Percentiles rank a stretch among this genome's conserved stretches.
These are phyloP conservation scores for Scolopax mira DNA, from an alignment of 2,113 vertebrate species.

Conservation along the genomic window DNA sequence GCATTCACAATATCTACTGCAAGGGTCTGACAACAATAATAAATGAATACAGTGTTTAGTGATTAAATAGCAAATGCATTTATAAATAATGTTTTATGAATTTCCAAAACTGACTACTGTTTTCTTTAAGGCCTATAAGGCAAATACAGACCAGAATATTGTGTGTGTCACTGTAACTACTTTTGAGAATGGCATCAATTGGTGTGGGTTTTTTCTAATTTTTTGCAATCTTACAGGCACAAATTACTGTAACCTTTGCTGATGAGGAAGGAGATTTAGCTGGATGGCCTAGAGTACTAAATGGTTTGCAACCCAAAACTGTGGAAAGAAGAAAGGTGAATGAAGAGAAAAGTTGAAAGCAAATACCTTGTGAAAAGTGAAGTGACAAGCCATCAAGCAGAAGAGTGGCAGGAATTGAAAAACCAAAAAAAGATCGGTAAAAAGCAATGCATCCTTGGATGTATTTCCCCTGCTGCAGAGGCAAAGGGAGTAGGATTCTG, in stretches of 20 bases:
- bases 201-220: background rate
- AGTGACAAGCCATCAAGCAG: conserved; percentile 24
- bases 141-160: background rate
- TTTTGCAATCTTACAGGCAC: background rate
- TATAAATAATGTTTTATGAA: background rate
- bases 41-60: background rate
- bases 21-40: background rate
- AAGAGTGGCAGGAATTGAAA: conserved; percentile 27
- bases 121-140: background rate
- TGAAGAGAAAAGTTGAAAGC: background rate
- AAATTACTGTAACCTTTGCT: background rate
- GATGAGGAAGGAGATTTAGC: background rate
- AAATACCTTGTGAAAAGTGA: conserved; percentile 18
- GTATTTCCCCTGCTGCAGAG: conserved; percentile 13
- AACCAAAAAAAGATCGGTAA: background rate
- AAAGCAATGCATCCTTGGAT: conserved; percentile 35
- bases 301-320: background rate
- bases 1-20: background rate
- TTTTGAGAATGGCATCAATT: background rate
- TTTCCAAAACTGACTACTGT: background rate
- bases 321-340: background rate
- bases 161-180: background rate
- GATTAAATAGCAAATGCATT: background rate
- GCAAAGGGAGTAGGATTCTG: conserved; percentile 37
- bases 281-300: background rate